Conservation (phyloP, 2,888 invertebrate genomes). For the Pharmacophagus antenor region DNA sequence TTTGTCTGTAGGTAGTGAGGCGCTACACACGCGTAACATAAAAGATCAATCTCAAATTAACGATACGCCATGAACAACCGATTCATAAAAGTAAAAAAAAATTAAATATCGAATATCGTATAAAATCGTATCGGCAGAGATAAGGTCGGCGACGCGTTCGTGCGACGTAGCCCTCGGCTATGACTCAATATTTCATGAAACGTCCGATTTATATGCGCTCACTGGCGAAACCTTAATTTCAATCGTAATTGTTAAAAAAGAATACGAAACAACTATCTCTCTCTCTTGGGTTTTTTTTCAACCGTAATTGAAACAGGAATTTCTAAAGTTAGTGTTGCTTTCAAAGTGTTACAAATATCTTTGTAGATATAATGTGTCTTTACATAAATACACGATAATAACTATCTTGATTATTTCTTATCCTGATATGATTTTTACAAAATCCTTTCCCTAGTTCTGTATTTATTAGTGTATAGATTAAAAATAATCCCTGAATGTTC, state of each 20-base stretch:
- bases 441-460: too few species aligned
- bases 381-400: too few species aligned
- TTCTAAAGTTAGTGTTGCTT: too few species aligned
- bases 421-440: too few species aligned
- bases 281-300: background rate
- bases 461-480: too few species aligned
- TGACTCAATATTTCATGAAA: constrained; percentile 76
- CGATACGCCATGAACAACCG: constrained; percentile 74
- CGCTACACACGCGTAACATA: constrained; percentile 33
- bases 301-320: background rate
- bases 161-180: constrained; percentile 73
- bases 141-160: constrained; percentile 68
- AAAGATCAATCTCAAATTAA: constrained; percentile 65
- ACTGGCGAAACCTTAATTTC: constrained; percentile 70
- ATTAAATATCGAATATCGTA: constrained; percentile 70
- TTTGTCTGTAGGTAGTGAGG: constrained; percentile 22
- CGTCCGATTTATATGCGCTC: constrained; percentile 75
- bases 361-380: too few species aligned
- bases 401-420: too few species aligned
- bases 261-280: constrained; percentile 36
- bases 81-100: constrained; percentile 77
- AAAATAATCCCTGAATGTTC: too few species aligned
- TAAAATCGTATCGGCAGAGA: constrained; percentile 75
- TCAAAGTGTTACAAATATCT: too few species aligned
- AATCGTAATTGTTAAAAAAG: constrained; percentile 67